phyloP scores from a whole-genome alignment of 1,140 invertebrate genomes.

The Trinorchestia longiramus region DNA sequence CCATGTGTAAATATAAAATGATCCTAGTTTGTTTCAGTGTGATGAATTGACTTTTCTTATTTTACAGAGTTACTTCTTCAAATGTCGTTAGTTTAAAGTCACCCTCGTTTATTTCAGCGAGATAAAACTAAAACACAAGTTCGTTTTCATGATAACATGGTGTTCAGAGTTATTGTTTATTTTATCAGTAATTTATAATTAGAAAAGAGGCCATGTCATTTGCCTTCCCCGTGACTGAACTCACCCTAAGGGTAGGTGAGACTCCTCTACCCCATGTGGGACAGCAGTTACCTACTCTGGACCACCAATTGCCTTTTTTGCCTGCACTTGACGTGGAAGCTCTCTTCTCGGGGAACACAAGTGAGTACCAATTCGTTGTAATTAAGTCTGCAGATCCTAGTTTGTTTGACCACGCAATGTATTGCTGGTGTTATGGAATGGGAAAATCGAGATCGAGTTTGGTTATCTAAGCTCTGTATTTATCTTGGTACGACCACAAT shows the following conservation, averaged over 20 bases:
- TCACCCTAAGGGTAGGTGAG: slow-evolving; percentile 23
- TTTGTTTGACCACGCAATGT: too few species aligned
- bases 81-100: too few species aligned
- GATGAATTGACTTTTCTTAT: too few species aligned
- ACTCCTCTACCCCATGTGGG: background rate
- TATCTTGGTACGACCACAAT: background rate
- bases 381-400: too few species aligned
- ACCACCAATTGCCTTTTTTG: background rate
- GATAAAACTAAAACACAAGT: too few species aligned
- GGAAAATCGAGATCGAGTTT: background rate
- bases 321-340: background rate
- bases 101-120: too few species aligned
- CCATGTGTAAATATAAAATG: background rate
- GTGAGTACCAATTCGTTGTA: background rate
- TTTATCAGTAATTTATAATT: background rate
- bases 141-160: too few species aligned
- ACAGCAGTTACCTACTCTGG: background rate
- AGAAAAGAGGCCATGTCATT: background rate
- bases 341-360: background rate
- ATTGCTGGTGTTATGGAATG: too few species aligned
- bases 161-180: background rate
- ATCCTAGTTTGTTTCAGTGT: too few species aligned
- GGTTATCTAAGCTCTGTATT: background rate
- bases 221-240: slow-evolving; percentile 14
- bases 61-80: too few species aligned